phyloP scores from a whole-genome alignment of 2,113 vertebrate genomes.

The Coracopsis vasa region DNA sequence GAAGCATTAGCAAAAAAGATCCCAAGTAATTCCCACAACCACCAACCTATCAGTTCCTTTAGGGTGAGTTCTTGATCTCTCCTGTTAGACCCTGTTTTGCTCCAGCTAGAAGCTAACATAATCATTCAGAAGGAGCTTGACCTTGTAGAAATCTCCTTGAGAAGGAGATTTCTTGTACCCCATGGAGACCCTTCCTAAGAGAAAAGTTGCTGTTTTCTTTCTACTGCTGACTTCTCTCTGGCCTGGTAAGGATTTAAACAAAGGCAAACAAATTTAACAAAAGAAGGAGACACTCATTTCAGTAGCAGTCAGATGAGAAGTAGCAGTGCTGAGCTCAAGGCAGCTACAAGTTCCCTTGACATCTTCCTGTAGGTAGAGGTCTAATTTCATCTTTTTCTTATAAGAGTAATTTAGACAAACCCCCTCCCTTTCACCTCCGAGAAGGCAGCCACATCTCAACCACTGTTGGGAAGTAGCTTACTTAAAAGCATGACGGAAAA shows the following conservation, averaged over 20 bases:
- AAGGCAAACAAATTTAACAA: neutral
- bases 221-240: neutral
- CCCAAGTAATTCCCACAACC: neutral
- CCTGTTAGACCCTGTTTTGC: neutral
- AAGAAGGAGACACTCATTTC: neutral
- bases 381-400: neutral
- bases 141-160: neutral
- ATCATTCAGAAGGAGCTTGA: neutral
- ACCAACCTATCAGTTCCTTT: neutral
- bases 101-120: neutral
- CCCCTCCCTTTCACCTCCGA: neutral
- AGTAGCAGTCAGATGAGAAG: neutral
- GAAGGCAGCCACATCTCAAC: neutral
- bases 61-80: neutral
- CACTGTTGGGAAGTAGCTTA: slow-evolving; percentile 25
- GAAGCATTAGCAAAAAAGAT: neutral
- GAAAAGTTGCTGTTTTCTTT: neutral
- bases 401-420: neutral
- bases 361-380: neutral
- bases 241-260: neutral
- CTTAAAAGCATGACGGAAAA: slow-evolving; percentile 26
- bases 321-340: neutral
- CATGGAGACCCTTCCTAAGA: neutral
- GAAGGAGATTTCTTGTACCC: neutral
- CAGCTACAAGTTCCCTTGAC: neutral